Evolutionary conservation across 2,113 vertebrate genomes (phyloP), one percentile per base, ranked within the genome.

Genomic region (Arenaria interpres): DNA sequence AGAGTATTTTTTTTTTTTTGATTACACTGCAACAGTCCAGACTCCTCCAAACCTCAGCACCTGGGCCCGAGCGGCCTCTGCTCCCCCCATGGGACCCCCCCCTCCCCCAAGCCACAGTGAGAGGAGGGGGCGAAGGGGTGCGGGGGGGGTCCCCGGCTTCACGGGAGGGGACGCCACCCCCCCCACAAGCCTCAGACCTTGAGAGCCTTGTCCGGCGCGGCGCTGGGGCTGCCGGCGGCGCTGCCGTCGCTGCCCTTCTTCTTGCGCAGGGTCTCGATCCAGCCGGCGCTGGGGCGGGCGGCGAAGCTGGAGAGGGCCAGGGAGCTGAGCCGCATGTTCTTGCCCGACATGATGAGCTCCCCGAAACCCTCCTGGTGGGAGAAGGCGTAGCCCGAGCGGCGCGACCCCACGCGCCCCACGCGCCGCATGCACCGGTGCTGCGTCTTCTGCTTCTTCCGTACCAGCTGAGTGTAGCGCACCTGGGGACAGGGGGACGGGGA

Each of bases 321-420:
- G 24, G 99, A 99, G 62, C 99, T 99, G 51, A 99, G 98, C 13
- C 99, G 95, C 99, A 99, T 99, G 98, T 99, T 99, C 95, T 99
- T 99, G 64, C 99, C 99, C 0, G 99, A 99, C 93, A 99, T 99
- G 93, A 99, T 99, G 89, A 99, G 98, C 94, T 99, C 99, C 39
- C 99, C 99, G 0, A 99, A 99, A 37, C 99, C 99, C 78, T 99
- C 99, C 95, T 99, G 99, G 96, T 99, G 99, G 4, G 99, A 99
- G 88, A 99, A 99, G 90, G 99, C 99, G 0, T 99, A 99, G 80
- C 99, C 99, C 0, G 99, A 99, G 87, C 99, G 98, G 16, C 98
- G 98, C 0, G 99, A 99, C 3, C 99, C 98, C 0, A 86, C 88
- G 0, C 98, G 98, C 4, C 98, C 98, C 8, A 98, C 96, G 2